A percentile compares a stretch with the other conserved stretches of the same genome.
Evolutionary conservation across 1,140 invertebrate species (phyloP).

Genomic region (Neodiprion fabricii): DNA sequence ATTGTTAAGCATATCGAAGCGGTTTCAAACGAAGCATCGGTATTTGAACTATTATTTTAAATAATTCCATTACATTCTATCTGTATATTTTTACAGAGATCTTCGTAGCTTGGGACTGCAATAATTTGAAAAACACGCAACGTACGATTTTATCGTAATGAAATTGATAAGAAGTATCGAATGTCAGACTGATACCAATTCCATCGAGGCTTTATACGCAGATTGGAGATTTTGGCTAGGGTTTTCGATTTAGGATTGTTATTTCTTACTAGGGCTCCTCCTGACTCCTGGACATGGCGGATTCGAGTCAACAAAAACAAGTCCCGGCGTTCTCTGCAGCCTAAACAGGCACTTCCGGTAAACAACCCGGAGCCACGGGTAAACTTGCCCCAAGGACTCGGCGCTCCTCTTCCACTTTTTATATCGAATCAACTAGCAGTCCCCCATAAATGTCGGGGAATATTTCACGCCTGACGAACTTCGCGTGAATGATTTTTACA

Average conservation of each 20-base stretch:
- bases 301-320: conserved; percentile 1
- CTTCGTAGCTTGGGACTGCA: too few species aligned
- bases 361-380: neutral
- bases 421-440: neutral
- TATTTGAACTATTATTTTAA: too few species aligned
- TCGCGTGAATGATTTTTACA: neutral
- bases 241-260: neutral
- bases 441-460: neutral
- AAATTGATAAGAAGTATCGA: too few species aligned
- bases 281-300: neutral
- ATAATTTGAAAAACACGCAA: too few species aligned
- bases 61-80: too few species aligned
- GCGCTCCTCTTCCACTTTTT: neutral
- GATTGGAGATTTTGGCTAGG: neutral
- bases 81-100: too few species aligned
- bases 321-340: neutral
- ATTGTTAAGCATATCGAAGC: too few species aligned
- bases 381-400: neutral
- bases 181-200: too few species aligned
- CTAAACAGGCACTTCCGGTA: neutral
- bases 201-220: too few species aligned
- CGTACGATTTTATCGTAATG: too few species aligned
- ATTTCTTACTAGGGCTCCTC: neutral
- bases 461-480: neutral
- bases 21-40: too few species aligned